Evolutionary conservation across 2,113 vertebrate species (phyloP).

Genomic region (Pachyramphus minor): DNA sequence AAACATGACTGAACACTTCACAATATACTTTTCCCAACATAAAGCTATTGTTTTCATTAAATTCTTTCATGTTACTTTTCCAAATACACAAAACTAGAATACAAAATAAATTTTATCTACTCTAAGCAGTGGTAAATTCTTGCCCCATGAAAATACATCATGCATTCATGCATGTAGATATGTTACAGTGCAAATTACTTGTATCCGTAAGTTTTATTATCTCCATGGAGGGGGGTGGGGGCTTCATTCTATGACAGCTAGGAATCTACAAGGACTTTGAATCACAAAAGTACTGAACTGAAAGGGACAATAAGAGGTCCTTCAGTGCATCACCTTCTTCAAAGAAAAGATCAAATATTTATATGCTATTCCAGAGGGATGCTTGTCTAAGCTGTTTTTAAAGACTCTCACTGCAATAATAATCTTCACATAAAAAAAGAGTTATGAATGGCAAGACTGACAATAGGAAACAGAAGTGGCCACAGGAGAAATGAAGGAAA

Average conservation of each 20-base stretch:
- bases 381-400: background rate
- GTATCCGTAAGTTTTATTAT: background rate
- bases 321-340: background rate
- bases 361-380: background rate
- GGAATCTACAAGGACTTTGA: background rate
- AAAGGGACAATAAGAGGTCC: background rate
- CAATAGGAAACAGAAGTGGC: background rate
- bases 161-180: background rate
- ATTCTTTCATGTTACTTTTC: background rate
- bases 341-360: slow-evolving; percentile 28
- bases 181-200: background rate
- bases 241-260: background rate
- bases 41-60: background rate
- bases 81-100: background rate
- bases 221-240: background rate
- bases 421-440: background rate
- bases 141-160: background rate
- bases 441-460: background rate
- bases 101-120: background rate
- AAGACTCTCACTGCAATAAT: slow-evolving; percentile 3
- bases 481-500: background rate
- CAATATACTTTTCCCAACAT: background rate
- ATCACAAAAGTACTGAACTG: background rate
- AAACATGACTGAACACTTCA: background rate
- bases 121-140: background rate